phyloP scores from a whole-genome alignment of 2,888 invertebrate genomes.

The Thera britannica region DNA sequence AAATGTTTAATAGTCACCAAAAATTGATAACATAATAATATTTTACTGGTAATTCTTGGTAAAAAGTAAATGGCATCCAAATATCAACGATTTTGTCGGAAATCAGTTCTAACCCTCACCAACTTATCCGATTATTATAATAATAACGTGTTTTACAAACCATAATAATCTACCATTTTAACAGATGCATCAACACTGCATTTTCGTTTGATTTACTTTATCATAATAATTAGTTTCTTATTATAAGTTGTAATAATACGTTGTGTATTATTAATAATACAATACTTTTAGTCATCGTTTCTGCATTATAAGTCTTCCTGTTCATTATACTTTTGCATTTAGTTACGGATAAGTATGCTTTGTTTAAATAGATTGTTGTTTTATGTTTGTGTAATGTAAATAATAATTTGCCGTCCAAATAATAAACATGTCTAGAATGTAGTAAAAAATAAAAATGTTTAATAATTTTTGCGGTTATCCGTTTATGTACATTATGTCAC shows the following conservation, averaged over 20 bases:
- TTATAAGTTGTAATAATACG: slow-evolving; percentile 35
- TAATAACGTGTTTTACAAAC: slow-evolving; percentile 27
- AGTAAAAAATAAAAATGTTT: slow-evolving; percentile 34
- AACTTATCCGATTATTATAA: slow-evolving; percentile 25
- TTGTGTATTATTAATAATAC: slow-evolving; percentile 47
- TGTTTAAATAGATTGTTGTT: slow-evolving; percentile 48
- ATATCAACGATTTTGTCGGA: background rate
- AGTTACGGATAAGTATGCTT: slow-evolving; percentile 70
- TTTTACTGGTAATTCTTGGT: too few species aligned
- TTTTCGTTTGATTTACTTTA: slow-evolving; percentile 31
- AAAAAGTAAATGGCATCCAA: background rate
- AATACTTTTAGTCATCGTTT: slow-evolving; percentile 61
- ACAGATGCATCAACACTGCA: slow-evolving; percentile 26
- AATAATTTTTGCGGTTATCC: background rate
- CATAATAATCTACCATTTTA: slow-evolving; percentile 26
- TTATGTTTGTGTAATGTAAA: slow-evolving; percentile 60
- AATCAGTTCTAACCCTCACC: slow-evolving; percentile 23
- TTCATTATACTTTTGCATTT: slow-evolving; percentile 79
- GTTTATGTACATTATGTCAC: background rate
- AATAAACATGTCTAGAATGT: slow-evolving; percentile 46
- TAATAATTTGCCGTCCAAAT: slow-evolving; percentile 75
- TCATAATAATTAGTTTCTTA: slow-evolving; percentile 28
- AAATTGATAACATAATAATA: too few species aligned
- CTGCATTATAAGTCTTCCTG: slow-evolving; percentile 74
- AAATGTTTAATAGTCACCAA: too few species aligned